Percentiles rank a stretch among this genome's conserved stretches.
Evolutionary conservation across 2,797 vertebrate species (phyloP).

Genomic region (Lutjanus argentimaculatus): DNA sequence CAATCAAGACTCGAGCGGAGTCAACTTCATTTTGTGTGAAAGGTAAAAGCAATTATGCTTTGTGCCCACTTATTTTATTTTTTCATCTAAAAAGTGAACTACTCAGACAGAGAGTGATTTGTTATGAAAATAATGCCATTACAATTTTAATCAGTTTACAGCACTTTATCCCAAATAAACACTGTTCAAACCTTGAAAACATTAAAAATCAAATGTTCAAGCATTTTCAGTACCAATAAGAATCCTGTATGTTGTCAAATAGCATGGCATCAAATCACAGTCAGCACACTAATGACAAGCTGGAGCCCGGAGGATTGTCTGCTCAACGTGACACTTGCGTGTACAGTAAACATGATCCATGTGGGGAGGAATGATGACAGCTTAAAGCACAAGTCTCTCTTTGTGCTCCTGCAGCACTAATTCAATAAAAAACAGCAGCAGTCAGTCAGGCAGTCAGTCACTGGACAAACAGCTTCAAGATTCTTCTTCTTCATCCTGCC

Average conservation of each 20-base stretch:
- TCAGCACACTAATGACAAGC: slow-evolving; percentile 10
- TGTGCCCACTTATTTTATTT: no score
- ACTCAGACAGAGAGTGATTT: no score
- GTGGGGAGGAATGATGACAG: slow-evolving; percentile 12
- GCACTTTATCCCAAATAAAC: no score
- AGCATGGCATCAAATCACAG: background rate
- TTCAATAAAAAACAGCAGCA: slow-evolving; percentile 59
- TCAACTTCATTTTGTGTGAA: no score
- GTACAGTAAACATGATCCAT: slow-evolving; percentile 36
- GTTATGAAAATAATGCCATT: no score
- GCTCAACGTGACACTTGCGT: slow-evolving; percentile 11
- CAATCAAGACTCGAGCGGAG: no score
- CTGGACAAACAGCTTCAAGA: slow-evolving; percentile 17
- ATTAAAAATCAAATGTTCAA: no score
- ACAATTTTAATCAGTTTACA: no score
- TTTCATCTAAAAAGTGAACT: no score
- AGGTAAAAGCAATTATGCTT: no score
- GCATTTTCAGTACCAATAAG: no score
- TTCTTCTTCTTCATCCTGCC: background rate
- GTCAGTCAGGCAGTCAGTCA: slow-evolving; percentile 35
- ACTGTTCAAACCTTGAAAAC: no score
- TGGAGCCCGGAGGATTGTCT: background rate
- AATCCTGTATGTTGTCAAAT: slow-evolving; percentile 4
- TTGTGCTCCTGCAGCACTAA: slow-evolving; percentile 50
- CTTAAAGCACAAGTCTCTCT: slow-evolving; percentile 41